Percentiles rank a stretch among this genome's conserved stretches.
Evolutionary conservation across 53 echinoderm and acorn worm genomes (phyloP).

Genomic region (Paracentrotus lividus): DNA sequence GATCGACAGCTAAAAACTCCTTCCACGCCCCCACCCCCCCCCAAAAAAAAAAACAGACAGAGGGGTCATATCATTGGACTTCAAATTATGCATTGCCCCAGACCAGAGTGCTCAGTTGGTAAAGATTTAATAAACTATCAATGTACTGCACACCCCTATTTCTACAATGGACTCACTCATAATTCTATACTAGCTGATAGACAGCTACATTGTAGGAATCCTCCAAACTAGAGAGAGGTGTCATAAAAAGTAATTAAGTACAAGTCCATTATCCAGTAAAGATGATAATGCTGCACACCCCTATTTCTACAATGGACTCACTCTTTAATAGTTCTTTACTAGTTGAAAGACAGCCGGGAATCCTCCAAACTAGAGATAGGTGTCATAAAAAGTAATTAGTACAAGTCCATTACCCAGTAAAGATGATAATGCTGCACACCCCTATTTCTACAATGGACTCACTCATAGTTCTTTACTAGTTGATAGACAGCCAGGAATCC

Average conservation of each 20-base stretch:
- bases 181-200: conserved; percentile 95
- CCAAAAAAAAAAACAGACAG: too few species aligned
- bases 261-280: too few species aligned
- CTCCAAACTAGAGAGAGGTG: conserved; percentile 83
- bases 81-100: too few species aligned
- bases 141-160: neutral
- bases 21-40: too few species aligned
- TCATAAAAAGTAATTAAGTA: conserved; percentile 70
- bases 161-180: conserved; percentile 81
- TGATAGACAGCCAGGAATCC: conserved; percentile 92
- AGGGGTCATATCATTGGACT: too few species aligned
- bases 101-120: too few species aligned
- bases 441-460: conserved; percentile 66
- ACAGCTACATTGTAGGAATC: conserved; percentile 83
- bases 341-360: conserved; percentile 89
- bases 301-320: conserved; percentile 70
- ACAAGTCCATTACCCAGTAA: neutral
- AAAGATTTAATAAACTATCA: too few species aligned
- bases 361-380: conserved; percentile 82
- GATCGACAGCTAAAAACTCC: too few species aligned
- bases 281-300: neutral
- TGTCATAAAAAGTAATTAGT: neutral
- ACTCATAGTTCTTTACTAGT: conserved; percentile 98
- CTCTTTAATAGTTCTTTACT: conserved; percentile 98
- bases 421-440: neutral